Conservation (phyloP, 2,888 invertebrate species). For the Merodon equestris region DNA sequence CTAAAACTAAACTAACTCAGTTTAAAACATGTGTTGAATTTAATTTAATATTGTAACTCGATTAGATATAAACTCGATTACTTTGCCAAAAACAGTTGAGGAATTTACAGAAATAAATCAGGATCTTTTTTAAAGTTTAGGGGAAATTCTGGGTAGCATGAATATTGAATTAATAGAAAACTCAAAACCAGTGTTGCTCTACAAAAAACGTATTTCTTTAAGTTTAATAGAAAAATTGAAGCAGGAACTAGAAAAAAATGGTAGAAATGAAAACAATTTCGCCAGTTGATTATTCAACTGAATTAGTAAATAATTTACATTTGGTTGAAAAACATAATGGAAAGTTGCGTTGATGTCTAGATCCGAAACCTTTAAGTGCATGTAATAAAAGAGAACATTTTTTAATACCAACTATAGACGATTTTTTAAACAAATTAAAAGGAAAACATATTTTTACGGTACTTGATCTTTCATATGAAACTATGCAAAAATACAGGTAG, state of each 20-base stretch:
- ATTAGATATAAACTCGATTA: conserved; percentile 41
- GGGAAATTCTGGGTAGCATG: conserved; percentile 54
- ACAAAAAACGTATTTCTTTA: conserved; percentile 65
- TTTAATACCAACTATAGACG: conserved; percentile 71
- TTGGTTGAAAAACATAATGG: conserved; percentile 69
- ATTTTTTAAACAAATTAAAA: too few species aligned
- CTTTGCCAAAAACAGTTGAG: too few species aligned
- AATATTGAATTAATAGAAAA: conserved; percentile 63
- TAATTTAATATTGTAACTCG: conserved; percentile 33
- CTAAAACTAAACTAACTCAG: too few species aligned
- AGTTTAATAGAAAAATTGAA: conserved; percentile 56
- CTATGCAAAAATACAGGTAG: conserved; percentile 63
- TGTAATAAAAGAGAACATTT: too few species aligned
- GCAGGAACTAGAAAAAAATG: conserved; percentile 55
- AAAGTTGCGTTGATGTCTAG: too few species aligned
- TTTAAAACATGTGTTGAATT: conserved; percentile 19
- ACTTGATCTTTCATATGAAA: conserved; percentile 64
- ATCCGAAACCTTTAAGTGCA: too few species aligned
- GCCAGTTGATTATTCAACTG: too few species aligned
- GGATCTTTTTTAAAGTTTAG: conserved; percentile 61
- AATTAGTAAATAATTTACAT: conserved; percentile 38
- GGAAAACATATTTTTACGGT: too few species aligned
- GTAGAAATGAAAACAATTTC: too few species aligned
- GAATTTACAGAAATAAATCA: conserved; percentile 27
- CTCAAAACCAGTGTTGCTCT: conserved; percentile 62